Base-by-base conservation (phyloP, 2,888 invertebrate species). In the Patella depressa region DNA sequence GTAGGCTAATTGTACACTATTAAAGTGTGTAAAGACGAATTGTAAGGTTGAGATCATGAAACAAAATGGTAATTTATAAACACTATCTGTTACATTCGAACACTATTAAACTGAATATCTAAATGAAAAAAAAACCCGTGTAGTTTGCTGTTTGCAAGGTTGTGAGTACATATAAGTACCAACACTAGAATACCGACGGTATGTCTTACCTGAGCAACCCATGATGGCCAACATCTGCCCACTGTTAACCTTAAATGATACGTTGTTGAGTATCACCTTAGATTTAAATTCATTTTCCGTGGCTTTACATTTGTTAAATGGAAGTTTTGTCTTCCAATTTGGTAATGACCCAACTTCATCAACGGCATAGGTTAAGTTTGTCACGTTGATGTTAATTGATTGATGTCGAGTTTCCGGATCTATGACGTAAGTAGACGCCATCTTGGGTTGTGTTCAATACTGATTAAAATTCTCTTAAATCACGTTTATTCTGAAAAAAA, bases 181-280 rank as follows among this genome's bases (percentile, higher is more conserved):
- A 45, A 45, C 45, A 45, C 45, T 45, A 45, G 0, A 45, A 45
- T 9, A 45, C 45, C 45, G 45, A 45, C 9, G 3, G 9, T 45
- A 45, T 45, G 0, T 45, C 75, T 71, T 80, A 88, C 88, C 88
- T 59, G 88, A 89, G 72, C 87, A 88, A 54, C 89, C 89, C 82
- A 89, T 82, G 34, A 89, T 86, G 57, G 89, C 89, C 80, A 89
- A 77, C 85, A 89, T 86, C 77, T 88, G 85, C 1, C 88, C 89
- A 75, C 86, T 87, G 59, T 82, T 85, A 15, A 86, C 85, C 11
- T 82, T 82, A 78, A 88, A 89, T 14, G 84, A 84, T 53, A 89
- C 85, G 19, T 87, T 85, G 54, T 86, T 81, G n/a, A 89, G 84
- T 7, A 89, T 83, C 57, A 82, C 79, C 17, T 85, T 85, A 1